Percentiles rank a stretch among this genome's conserved stretches.
phyloP scores from a whole-genome alignment of 64 coral and sea anemone species.

The Porites australiensis region DNA sequence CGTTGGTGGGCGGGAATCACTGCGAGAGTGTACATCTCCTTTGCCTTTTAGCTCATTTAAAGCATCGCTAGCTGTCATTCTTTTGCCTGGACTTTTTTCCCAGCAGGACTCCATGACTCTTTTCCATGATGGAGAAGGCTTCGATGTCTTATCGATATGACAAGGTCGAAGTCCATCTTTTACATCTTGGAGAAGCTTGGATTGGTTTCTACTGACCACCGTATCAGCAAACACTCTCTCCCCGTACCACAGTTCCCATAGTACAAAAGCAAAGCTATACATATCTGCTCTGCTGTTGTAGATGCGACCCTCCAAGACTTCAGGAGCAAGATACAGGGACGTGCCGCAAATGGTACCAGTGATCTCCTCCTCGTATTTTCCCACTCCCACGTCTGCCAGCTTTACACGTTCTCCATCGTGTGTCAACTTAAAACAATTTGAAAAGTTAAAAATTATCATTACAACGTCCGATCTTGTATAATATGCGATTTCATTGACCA shows the following conservation, averaged over 20 bases:
- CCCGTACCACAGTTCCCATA: constrained; percentile 49
- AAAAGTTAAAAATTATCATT: too few relatives aligned
- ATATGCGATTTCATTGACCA: too few relatives aligned
- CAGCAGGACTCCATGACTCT: constrained; percentile 16
- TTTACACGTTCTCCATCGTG: neutral
- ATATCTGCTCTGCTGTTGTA: constrained; percentile 24
- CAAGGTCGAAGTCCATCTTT: neutral
- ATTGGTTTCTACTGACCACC: too few relatives aligned
- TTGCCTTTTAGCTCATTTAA: neutral
- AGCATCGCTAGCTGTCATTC: neutral
- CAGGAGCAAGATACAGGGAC: constrained; percentile 13
- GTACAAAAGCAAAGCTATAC: constrained; percentile 38
- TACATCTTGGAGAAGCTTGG: neutral
- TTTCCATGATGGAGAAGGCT: neutral
- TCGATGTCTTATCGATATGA: neutral
- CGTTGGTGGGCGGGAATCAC: neutral
- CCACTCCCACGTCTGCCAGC: constrained; percentile 28
- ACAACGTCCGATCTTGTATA: too few relatives aligned
- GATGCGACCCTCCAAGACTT: neutral
- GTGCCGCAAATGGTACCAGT: constrained; percentile 11
- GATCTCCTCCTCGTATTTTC: constrained; percentile 1
- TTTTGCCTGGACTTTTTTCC: neutral
- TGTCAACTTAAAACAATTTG: constrained; percentile 6
- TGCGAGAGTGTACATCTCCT: neutral
- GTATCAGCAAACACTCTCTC: neutral